Conservation (phyloP, 2,797 vertebrate genomes). For the Myoxocephalus aenaeus region DNA sequence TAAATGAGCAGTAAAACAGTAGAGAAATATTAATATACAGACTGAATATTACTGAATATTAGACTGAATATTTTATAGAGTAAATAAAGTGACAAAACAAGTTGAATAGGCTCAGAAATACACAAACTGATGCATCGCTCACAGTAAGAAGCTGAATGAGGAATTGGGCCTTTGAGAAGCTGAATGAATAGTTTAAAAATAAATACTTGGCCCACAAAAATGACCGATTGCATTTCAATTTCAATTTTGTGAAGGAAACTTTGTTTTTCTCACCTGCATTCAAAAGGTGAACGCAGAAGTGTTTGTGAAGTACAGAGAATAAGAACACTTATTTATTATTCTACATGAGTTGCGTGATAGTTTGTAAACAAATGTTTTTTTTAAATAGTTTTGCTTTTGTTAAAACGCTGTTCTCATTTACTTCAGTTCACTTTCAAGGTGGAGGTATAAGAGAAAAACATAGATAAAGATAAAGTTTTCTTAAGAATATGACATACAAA, state of each 20-base stretch:
- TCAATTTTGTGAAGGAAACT: background rate
- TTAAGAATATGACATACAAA: background rate
- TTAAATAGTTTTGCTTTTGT: background rate
- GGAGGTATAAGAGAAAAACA: too few relatives aligned
- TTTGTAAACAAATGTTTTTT: background rate
- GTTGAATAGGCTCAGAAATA: background rate
- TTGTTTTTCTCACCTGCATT: background rate
- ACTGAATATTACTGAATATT: too few relatives aligned
- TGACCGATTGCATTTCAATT: background rate
- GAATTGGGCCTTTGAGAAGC: background rate
- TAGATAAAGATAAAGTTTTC: too few relatives aligned
- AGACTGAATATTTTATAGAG: too few relatives aligned
- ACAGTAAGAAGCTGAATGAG: background rate
- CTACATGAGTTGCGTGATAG: background rate
- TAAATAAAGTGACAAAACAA: background rate
- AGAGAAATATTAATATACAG: too few relatives aligned
- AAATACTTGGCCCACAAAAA: background rate
- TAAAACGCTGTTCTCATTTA: background rate
- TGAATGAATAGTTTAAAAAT: background rate
- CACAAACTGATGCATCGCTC: background rate
- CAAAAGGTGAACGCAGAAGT: background rate
- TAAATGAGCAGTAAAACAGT: too few relatives aligned
- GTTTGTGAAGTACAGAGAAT: background rate
- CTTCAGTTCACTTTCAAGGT: background rate
- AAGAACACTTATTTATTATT: background rate